A percentile compares a stretch with the other conserved stretches of the same genome.
These are phyloP conservation scores for Heterotilapia buettikoferi DNA, from an alignment of 2,113 vertebrate species.

Conservation along the genomic window DNA sequence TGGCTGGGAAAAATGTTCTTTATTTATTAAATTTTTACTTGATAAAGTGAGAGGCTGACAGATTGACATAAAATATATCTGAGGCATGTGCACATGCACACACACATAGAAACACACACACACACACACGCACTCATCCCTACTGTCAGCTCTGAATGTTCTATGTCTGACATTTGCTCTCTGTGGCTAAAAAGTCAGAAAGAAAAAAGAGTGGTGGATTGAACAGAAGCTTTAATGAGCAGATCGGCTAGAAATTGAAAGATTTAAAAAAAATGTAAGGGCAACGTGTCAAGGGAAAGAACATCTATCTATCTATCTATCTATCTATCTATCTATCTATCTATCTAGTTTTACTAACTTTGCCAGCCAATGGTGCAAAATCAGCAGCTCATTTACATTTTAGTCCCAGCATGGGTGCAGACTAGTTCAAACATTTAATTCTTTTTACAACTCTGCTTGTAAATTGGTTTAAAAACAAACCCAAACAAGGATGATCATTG, in stretches of 20 bases:
- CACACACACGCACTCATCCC: background rate
- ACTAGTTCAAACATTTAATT: background rate
- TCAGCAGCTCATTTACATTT: background rate
- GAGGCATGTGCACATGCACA: background rate
- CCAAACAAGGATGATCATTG: background rate
- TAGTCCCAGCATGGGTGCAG: background rate
- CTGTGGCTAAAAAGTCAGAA: background rate
- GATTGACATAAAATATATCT: background rate
- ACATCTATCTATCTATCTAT: background rate
- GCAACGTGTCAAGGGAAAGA: background rate
- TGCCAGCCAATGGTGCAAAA: background rate
- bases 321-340: background rate
- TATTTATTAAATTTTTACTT: background rate
- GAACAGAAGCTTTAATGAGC: constrained; percentile 19
- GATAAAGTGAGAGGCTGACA: background rate
- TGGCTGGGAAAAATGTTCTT: background rate
- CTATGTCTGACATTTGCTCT: constrained; percentile 1
- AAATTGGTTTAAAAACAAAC: background rate
- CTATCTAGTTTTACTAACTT: background rate
- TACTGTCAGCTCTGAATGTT: background rate
- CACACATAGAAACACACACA: background rate
- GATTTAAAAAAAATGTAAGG: background rate
- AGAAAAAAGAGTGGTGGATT: background rate
- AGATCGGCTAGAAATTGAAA: background rate
- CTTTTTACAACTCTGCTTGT: background rate